Base-by-base conservation (phyloP, 2,888 invertebrate species). In the Hecatera dysodea region DNA sequence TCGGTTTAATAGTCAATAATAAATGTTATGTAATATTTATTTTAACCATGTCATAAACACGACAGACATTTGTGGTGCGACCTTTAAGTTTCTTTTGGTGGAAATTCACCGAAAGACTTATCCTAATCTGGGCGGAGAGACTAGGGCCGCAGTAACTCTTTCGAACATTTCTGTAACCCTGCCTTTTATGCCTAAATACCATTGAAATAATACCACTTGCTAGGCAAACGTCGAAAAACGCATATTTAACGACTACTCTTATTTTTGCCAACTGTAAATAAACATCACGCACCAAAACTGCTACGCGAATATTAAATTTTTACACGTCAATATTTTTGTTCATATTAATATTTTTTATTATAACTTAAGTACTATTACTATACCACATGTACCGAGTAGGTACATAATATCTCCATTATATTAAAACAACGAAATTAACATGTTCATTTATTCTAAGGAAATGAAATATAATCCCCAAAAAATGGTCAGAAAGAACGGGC, bases 391-490 rank as follows among this genome's bases (percentile, higher is more conserved):
- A 52, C 50, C 5, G 22, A 33, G 12, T 42, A n/a, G n/a, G n/a
- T n/a, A 24, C n/a, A 59, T 68, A 29, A 55, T 27, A 22, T 67
- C 68, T 39, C 44, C 52, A 52, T 70, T 56, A 29, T 36, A 36
- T 1, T 75, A 77, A 66, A 53, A n/a, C 60, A 53, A 33, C 1
- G 19, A 53, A 27, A 57, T 17, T 17, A 39, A 24, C 19, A n/a
- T 19, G 24, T 29, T 11, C 77, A 52, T 78, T 72, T 27, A 55
- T 44, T n/a, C 22, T 5, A 60, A 62, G 53, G 74, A 73, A 79
- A 73, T 55, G 72, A 68, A 73, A 71, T 39, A 53, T 36, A 46
- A 82, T 66, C 33, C 55, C 27, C 52, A 76, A 80, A 80, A 76
- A 83, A 71, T 39, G 24, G 3, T 36, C 39, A 19, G 57, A 68